Conservation (phyloP, 1,140 invertebrate genomes). For the Sweltsa coloradensis region DNA sequence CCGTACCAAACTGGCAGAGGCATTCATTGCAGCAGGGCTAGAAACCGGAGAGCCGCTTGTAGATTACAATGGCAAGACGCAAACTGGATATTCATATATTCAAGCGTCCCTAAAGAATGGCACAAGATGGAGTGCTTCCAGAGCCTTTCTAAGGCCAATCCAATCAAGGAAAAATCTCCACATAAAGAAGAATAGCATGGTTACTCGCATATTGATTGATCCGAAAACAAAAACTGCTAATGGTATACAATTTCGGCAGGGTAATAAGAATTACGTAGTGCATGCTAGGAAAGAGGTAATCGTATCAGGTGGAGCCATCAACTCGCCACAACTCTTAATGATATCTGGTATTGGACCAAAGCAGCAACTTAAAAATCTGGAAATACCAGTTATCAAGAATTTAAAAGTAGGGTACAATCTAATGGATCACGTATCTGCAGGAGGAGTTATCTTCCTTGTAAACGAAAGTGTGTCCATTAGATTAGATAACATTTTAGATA, state of each 20-base stretch:
- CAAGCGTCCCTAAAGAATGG: constrained; percentile 53
- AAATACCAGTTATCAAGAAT: constrained; percentile 31
- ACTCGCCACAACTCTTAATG: constrained; percentile 69
- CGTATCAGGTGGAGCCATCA: constrained; percentile 58
- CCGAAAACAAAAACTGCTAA: constrained; percentile 41
- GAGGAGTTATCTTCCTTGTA: constrained; percentile 12
- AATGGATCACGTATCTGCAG: constrained; percentile 13
- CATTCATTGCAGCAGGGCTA: constrained; percentile 50
- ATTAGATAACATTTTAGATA: constrained; percentile 1
- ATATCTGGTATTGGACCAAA: constrained; percentile 66
- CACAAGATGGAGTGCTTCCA: constrained; percentile 54
- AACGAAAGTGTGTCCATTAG: constrained; percentile 36
- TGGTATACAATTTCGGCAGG: constrained; percentile 43
- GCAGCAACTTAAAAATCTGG: constrained; percentile 33
- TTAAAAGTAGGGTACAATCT: constrained; percentile 41
- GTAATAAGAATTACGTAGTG: constrained; percentile 6
- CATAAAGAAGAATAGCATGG: constrained; percentile 46
- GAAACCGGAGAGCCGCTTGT: constrained; percentile 50
- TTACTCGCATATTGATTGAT: constrained; percentile 62
- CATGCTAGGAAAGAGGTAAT: constrained; percentile 52
- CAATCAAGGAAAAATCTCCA: constrained; percentile 47
- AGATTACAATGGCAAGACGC: constrained; percentile 57
- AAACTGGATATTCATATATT: constrained; percentile 47
- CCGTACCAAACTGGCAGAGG: constrained; percentile 44
- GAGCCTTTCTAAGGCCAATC: constrained; percentile 56